A percentile compares a stretch with the other conserved stretches of the same genome.
phyloP scores from a whole-genome alignment of 2,797 vertebrate species.

The Neosilurus hyrtlii region DNA sequence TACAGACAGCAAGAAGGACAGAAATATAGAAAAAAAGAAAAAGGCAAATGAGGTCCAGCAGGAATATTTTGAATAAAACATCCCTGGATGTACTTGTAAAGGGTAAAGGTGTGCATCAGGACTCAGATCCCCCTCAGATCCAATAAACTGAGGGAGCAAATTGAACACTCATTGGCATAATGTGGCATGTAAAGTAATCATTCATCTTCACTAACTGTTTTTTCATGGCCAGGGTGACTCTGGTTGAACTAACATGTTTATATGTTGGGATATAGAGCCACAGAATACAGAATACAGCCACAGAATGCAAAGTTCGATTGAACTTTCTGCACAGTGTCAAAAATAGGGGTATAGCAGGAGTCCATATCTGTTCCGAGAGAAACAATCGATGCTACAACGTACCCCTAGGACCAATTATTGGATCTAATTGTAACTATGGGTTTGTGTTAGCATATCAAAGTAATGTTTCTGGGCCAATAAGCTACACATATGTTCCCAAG shows the following conservation, averaged over 20 bases:
- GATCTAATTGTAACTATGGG: no score
- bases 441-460: no score
- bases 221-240: neutral
- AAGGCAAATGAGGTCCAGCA: conserved; percentile 23
- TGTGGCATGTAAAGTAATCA: neutral
- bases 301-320: neutral
- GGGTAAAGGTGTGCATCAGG: conserved; percentile 4
- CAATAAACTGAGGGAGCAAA: neutral
- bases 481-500: no score
- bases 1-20: conserved; percentile 54
- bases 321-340: neutral
- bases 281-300: no score
- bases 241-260: neutral
- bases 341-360: no score
- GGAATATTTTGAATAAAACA: conserved; percentile 8
- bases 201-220: neutral
- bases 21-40: conserved; percentile 30
- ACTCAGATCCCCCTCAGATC: neutral
- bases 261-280: neutral
- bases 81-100: neutral
- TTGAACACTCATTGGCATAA: neutral
- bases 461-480: no score
- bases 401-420: no score
- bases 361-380: no score
- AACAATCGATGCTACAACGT: no score